Conservation (phyloP, 1,140 invertebrate genomes). For the Achatina immaculata region DNA sequence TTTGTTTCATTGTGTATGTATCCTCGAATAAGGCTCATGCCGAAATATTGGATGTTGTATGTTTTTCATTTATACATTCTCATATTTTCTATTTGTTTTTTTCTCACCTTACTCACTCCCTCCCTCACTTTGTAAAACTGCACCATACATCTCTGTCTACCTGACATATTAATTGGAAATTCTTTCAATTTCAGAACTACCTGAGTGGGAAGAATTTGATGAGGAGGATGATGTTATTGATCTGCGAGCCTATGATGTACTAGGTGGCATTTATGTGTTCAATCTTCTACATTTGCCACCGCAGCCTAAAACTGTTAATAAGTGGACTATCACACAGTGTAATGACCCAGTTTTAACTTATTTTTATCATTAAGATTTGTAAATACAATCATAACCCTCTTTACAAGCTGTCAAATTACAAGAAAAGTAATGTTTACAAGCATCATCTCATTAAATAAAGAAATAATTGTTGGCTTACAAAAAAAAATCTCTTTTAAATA, state of each 20-base stretch:
- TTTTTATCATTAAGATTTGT: background rate
- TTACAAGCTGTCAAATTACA: background rate
- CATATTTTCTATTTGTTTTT: too few relatives aligned
- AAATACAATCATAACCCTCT: background rate
- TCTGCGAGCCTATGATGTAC: constrained; percentile 62
- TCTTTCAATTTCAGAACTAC: constrained; percentile 7
- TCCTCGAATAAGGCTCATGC: too few relatives aligned
- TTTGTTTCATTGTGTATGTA: background rate
- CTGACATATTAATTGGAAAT: too few relatives aligned
- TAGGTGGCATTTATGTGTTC: constrained; percentile 67
- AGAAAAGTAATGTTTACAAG: background rate
- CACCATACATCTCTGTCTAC: too few relatives aligned
- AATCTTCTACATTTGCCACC: constrained; percentile 69
- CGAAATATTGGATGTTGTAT: too few relatives aligned
- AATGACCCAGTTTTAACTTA: background rate
- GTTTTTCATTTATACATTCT: too few relatives aligned
- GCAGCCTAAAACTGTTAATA: constrained; percentile 66
- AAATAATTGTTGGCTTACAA: background rate
- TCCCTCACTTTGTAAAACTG: too few relatives aligned
- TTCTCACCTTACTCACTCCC: too few relatives aligned
- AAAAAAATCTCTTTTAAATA: background rate
- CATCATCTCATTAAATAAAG: background rate
- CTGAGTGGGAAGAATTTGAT: constrained; percentile 63
- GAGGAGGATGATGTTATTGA: constrained; percentile 70
- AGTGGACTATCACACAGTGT: constrained; percentile 68